Evolutionary conservation across 2,888 invertebrate species (phyloP).

Genomic region (Drosophila conformis): DNA sequence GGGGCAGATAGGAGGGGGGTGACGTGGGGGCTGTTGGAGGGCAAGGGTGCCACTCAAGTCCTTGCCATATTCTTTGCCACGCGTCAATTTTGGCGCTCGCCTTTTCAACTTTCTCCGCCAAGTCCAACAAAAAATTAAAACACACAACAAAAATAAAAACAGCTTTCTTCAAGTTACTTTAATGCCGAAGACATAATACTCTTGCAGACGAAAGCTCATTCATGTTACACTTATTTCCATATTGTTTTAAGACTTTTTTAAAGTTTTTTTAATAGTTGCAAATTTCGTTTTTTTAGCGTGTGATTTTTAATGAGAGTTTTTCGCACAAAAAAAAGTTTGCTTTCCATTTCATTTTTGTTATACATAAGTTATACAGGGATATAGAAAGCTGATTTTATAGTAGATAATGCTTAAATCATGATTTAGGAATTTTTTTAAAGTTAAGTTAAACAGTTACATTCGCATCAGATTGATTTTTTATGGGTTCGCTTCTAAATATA

Average conservation of each 20-base stretch:
- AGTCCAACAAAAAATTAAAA: constrained; percentile 17
- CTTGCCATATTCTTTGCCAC: constrained; percentile 56
- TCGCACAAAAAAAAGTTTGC: not conserved
- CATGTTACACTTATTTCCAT: not conserved
- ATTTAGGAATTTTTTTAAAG: not conserved
- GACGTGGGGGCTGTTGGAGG: not conserved
- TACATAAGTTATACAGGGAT: accelerated
- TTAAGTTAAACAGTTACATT: no score
- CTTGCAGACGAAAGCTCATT: not conserved
- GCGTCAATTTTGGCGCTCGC: constrained; percentile 75
- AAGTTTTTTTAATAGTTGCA: not conserved
- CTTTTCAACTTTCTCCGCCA: constrained; percentile 64
- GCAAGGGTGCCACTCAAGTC: constrained; percentile 23
- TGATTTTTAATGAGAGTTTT: not conserved
- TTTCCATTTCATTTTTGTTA: not conserved
- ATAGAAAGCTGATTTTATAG: not conserved
- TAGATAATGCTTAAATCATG: not conserved
- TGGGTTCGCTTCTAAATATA: no score
- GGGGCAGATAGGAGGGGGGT: constrained; percentile 9
- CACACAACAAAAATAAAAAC: not conserved
- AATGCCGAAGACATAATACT: not conserved
- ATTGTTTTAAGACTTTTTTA: not conserved
- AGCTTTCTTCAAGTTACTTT: not conserved
- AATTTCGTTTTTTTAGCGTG: not conserved
- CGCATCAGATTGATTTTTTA: no score